Evolutionary conservation across 2,888 invertebrate genomes (phyloP).

Genomic region (Myathropa florea): DNA sequence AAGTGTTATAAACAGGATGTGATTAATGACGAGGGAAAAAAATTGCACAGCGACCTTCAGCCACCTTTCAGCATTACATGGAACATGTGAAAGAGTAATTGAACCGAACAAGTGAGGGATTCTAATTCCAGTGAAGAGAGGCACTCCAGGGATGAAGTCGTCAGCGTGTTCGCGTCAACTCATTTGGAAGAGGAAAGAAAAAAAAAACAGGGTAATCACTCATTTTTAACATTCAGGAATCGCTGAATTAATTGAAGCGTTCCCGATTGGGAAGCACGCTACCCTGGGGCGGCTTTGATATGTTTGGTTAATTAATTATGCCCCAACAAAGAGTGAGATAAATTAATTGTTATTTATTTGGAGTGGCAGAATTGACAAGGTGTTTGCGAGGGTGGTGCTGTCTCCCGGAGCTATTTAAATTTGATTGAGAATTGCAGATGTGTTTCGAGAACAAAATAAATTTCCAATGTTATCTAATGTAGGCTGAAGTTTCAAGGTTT

Average conservation of each 20-base stretch:
- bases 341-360: slow-evolving; percentile 50
- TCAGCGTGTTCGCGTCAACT: slow-evolving; percentile 31
- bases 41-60: slow-evolving; percentile 54
- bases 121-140: slow-evolving; percentile 2
- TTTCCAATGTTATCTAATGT: too few species aligned
- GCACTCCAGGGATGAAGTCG: background rate
- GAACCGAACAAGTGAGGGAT: background rate
- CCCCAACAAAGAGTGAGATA: slow-evolving; percentile 45
- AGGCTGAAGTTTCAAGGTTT: too few species aligned
- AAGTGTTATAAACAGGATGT: slow-evolving; percentile 61
- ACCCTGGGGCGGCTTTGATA: slow-evolving; percentile 15
- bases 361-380: background rate
- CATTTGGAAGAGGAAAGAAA: slow-evolving; percentile 35
- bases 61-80: slow-evolving; percentile 47
- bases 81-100: slow-evolving; percentile 30
- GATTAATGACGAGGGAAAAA: slow-evolving; percentile 55
- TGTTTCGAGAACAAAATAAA: background rate
- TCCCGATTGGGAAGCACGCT: slow-evolving; percentile 33
- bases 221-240: slow-evolving; percentile 40
- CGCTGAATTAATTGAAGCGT: slow-evolving; percentile 60
- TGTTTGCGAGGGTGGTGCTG: background rate
- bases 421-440: background rate
- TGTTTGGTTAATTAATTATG: slow-evolving; percentile 61
- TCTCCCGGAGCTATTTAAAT: background rate
- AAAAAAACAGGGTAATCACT: slow-evolving; percentile 19